phyloP scores from a whole-genome alignment of 1,140 invertebrate species.

The Pomacea maculata region DNA sequence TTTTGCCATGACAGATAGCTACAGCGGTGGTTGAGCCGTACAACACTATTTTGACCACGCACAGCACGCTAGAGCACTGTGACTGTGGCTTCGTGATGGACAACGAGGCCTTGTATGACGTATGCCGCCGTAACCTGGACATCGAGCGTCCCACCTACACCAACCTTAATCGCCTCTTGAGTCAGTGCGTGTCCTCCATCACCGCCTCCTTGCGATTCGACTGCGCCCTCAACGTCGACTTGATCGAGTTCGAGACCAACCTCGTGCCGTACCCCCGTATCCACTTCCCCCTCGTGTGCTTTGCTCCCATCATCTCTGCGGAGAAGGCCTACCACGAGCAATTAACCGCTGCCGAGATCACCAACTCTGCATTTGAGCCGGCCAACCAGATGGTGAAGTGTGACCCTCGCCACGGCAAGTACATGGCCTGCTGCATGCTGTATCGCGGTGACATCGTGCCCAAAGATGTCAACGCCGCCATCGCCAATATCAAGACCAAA shows the following conservation, averaged over 20 bases:
- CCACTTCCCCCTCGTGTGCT: conserved; percentile 56
- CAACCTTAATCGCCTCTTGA: no score
- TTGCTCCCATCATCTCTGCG: conserved; percentile 51
- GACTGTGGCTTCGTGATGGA: conserved; percentile 75
- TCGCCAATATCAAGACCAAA: conserved; percentile 21
- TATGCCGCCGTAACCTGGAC: conserved; percentile 87
- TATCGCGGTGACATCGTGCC: conserved; percentile 16
- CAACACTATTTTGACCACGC: conserved; percentile 66
- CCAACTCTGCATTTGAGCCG: conserved; percentile 73
- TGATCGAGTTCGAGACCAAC: conserved; percentile 78
- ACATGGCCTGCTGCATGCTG: conserved; percentile 25
- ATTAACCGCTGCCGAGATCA: conserved; percentile 71
- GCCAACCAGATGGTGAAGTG: conserved; percentile 83
- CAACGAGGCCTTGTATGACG: conserved; percentile 90
- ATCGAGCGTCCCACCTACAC: conserved; percentile 64
- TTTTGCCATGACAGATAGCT: conserved; percentile 37
- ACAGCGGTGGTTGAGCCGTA: conserved; percentile 67
- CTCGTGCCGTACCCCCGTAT: conserved; percentile 63
- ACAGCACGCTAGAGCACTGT: conserved; percentile 66
- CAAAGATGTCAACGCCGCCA: conserved; percentile 22
- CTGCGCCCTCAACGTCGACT: conserved; percentile 76
- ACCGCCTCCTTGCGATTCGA: conserved; percentile 75
- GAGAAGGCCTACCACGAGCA: conserved; percentile 53
- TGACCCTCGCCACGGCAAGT: conserved; percentile 21
- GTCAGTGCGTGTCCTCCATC: conserved; percentile 69